phyloP scores from a whole-genome alignment of 2,888 invertebrate genomes.

The Altica lythri region DNA sequence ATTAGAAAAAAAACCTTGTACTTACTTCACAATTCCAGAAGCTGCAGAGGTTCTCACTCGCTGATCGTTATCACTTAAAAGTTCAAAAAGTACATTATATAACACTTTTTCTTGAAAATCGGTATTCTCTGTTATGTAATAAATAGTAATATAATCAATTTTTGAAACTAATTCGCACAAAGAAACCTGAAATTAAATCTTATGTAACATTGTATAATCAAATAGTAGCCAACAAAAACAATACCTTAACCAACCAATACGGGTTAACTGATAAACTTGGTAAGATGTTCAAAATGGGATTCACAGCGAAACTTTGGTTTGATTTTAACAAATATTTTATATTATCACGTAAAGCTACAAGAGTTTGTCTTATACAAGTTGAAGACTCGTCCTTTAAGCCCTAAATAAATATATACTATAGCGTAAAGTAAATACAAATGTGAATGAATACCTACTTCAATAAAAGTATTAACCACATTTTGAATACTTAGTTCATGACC shows the following conservation, averaged over 20 bases:
- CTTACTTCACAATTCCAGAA: slow-evolving; percentile 67
- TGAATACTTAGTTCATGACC: slow-evolving; percentile 13
- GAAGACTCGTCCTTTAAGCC: slow-evolving; percentile 77
- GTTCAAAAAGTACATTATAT: slow-evolving; percentile 64
- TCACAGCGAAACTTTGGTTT: slow-evolving; percentile 61
- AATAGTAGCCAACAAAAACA: slow-evolving; percentile 34
- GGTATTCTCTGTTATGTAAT: slow-evolving; percentile 59
- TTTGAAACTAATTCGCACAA: slow-evolving; percentile 66
- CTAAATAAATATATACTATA: slow-evolving; percentile 56
- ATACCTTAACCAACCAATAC: slow-evolving; percentile 85
- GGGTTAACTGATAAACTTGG: slow-evolving; percentile 70
- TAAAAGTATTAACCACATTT: slow-evolving; percentile 36
- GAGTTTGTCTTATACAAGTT: slow-evolving; percentile 72
- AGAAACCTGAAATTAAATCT: slow-evolving; percentile 60
- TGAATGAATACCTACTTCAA: slow-evolving; percentile 34
- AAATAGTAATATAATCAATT: slow-evolving; percentile 64
- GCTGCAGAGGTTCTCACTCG: slow-evolving; percentile 76
- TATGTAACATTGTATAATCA: slow-evolving; percentile 1
- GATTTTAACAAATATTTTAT: slow-evolving; percentile 67
- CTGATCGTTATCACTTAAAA: slow-evolving; percentile 76
- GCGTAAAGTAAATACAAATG: slow-evolving; percentile 16
- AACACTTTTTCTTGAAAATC: slow-evolving; percentile 66
- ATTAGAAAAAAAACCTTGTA: too few species aligned
- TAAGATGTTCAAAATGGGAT: slow-evolving; percentile 66
- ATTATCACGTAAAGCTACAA: slow-evolving; percentile 66